phyloP scores from a whole-genome alignment of 2,113 vertebrate species.

The Perca fluviatilis region DNA sequence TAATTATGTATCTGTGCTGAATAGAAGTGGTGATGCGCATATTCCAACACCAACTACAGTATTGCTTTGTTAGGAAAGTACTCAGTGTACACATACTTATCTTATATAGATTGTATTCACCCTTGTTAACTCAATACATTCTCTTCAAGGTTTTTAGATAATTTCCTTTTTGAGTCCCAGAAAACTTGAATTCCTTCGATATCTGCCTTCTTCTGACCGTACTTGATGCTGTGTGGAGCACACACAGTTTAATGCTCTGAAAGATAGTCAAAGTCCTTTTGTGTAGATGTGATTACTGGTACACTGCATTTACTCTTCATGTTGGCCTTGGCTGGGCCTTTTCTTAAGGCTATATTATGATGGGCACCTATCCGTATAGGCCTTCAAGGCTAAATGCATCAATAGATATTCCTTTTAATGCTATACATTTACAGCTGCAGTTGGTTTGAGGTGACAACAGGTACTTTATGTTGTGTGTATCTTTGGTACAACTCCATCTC shows the following conservation, averaged over 20 bases:
- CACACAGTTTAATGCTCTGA: slow-evolving; percentile 10
- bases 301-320: slow-evolving; percentile 25
- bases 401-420: slow-evolving; percentile 13
- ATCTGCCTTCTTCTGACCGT: neutral
- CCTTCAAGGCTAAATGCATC: slow-evolving; percentile 16
- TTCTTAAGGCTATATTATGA: slow-evolving; percentile 36
- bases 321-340: slow-evolving; percentile 49
- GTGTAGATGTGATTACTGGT: slow-evolving; percentile 40
- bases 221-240: neutral
- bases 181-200: slow-evolving; percentile 21
- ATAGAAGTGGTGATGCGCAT: neutral
- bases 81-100: neutral
- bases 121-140: slow-evolving; percentile 25
- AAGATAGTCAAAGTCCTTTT: slow-evolving; percentile 54
- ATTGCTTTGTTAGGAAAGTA: neutral
- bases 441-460: neutral
- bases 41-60: neutral
- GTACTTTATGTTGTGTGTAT: neutral
- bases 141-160: slow-evolving; percentile 32
- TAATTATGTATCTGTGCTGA: slow-evolving; percentile 17
- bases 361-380: slow-evolving; percentile 9
- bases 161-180: slow-evolving; percentile 34
- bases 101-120: slow-evolving; percentile 21
- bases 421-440: neutral
- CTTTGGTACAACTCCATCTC: neutral